These are phyloP conservation scores for Parascotia fuliginaria DNA, from an alignment of 2,888 invertebrate species.

Conservation along the genomic window DNA sequence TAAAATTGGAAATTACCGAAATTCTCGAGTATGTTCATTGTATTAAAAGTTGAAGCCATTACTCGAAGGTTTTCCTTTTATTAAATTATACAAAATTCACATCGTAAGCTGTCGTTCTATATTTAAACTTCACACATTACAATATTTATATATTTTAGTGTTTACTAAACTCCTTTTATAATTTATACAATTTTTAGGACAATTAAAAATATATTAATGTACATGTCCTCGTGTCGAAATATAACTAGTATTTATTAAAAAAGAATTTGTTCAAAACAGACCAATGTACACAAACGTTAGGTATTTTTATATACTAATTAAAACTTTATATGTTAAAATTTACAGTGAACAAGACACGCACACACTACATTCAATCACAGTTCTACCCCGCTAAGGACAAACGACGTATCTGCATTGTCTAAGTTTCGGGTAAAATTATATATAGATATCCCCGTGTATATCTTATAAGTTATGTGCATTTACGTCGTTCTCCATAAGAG, in stretches of 20 bases:
- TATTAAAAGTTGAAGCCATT: conserved; percentile 23
- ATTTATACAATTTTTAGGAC: conserved; percentile 62
- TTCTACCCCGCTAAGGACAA: conserved; percentile 5
- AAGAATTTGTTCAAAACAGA: conserved; percentile 22
- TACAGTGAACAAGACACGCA: conserved; percentile 53
- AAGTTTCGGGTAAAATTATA: too few species aligned
- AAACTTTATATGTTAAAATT: conserved; percentile 62
- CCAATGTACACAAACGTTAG: conserved; percentile 29
- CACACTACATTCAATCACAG: conserved; percentile 48
- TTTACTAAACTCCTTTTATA: conserved; percentile 55
- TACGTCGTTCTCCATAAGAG: too few species aligned
- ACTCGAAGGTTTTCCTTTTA: conserved; percentile 56
- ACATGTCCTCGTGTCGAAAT: conserved; percentile 22
- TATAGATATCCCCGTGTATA: too few species aligned
- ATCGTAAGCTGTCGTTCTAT: conserved; percentile 50
- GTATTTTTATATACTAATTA: conserved; percentile 40
- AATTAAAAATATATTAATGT: conserved; percentile 32
- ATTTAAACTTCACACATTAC: conserved; percentile 58
- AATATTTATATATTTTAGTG: conserved; percentile 65
- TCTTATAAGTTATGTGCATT: too few species aligned
- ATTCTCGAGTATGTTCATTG: conserved; percentile 8
- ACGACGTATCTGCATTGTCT: too few species aligned
- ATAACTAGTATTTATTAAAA: conserved; percentile 18
- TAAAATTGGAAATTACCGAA: conserved; percentile 28
- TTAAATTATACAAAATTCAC: conserved; percentile 69